Evolutionary conservation across 2,113 vertebrate genomes (phyloP), one percentile per base, ranked within the genome.

Genomic region (Motacilla tschutschensis): DNA sequence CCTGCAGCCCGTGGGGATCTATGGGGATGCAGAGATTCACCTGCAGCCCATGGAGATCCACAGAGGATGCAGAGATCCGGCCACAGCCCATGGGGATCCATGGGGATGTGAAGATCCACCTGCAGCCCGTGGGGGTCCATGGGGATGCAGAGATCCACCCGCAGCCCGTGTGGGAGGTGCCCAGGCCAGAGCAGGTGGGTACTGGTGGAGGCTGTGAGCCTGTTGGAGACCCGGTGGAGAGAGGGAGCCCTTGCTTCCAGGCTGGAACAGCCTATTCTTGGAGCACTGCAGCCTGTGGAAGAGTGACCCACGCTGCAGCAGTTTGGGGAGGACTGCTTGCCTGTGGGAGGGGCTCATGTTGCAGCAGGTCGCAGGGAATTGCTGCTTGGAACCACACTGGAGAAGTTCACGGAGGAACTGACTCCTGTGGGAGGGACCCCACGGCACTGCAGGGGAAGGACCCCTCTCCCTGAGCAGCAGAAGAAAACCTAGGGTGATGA

Each of bases 11-110:
- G 4, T 24, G 28, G 21, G 31, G 40, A 25, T 24, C 47, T 29
- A 33, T 4, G 0, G 13, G 48, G 50, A 43, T 33, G 38, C 38
- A 54, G 50, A 70, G 29, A 54, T 54, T 17, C 31, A 33, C 5
- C 5, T 2, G 0, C 9, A 43, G 22, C 4, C 44, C 0, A 0
- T 14, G 36, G 25, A 12, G 17, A 8, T 40, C 35, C 33, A 31
- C 0, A 0, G 5, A 33, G 33, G 54, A 47, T 38, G 54, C 55
- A 60, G 29, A 48, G 22, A 60, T n/a, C 41, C 54, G 46, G 16
- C 26, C 1, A 0, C 43, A 58, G 43, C 12, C 20, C 2, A 0
- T 40, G 28, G 21, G 10, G 17, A 12, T 53, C 50, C 29, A 19
- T 8, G 17, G 50, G 50, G 33, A 33, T 33, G 33, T 33, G 33